Conservation (phyloP, 2,113 vertebrate species). For the Parotia lawesii region DNA sequence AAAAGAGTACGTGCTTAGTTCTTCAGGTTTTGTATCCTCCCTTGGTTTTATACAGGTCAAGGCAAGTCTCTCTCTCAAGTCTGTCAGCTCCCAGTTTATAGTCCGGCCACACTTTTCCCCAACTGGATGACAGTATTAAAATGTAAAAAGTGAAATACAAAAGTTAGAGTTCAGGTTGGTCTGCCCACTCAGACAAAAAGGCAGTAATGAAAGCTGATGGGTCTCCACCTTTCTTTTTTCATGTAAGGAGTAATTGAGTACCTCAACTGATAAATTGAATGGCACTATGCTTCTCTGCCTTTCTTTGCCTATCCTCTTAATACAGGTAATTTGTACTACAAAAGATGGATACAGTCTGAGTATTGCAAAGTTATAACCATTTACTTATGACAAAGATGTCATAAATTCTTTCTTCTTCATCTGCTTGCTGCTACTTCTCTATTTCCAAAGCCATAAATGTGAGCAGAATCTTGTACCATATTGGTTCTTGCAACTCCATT, state of each 20-base stretch:
- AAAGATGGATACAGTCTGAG: not conserved
- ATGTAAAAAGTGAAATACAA: not conserved
- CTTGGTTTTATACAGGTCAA: not conserved
- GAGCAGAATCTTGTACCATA: not conserved
- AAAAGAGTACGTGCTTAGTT: not conserved
- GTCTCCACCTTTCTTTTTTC: not conserved
- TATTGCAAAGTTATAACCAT: not conserved
- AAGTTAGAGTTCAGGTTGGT: not conserved
- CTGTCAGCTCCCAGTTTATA: not conserved
- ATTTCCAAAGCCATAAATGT: not conserved
- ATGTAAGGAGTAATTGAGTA: not conserved
- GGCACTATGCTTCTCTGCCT: not conserved
- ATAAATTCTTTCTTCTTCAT: not conserved
- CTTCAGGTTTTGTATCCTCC: not conserved
- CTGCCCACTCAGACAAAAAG: not conserved
- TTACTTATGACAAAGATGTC: not conserved
- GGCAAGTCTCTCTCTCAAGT: not conserved
- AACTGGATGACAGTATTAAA: not conserved
- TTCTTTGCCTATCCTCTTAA: not conserved
- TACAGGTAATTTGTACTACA: not conserved
- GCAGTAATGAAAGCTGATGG: not conserved
- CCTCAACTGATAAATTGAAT: not conserved
- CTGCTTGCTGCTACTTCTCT: not conserved
- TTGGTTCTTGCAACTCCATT: not conserved
- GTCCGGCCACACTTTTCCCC: not conserved